These are phyloP conservation scores for Rhinichthys osculus DNA, from an alignment of 2,797 vertebrate genomes.

Conservation along the genomic window DNA sequence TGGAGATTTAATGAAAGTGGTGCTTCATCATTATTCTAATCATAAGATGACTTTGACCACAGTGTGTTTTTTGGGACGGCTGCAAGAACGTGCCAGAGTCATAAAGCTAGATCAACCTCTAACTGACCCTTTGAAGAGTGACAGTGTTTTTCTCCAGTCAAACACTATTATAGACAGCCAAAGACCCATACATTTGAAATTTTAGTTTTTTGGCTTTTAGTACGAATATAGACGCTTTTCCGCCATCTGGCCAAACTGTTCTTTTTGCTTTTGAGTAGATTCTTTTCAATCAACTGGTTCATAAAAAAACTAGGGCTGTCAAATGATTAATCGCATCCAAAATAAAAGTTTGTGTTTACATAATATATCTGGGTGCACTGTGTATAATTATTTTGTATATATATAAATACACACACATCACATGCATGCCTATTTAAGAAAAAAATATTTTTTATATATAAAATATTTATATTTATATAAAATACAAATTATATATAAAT, in stretches of 20 bases:
- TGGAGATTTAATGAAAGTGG: background rate
- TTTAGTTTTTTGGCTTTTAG: background rate
- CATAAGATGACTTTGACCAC: background rate
- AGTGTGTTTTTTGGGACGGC: background rate
- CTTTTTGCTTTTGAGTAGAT: background rate
- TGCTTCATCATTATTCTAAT: background rate
- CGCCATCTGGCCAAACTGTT: background rate
- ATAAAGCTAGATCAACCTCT: background rate
- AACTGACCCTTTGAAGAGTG: background rate
- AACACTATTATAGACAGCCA: background rate
- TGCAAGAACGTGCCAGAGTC: background rate
- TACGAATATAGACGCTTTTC: background rate
- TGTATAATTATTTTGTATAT: too few species aligned
- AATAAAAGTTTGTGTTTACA: too few species aligned
- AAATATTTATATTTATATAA: too few species aligned
- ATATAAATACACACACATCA: too few species aligned
- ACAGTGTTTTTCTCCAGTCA: background rate
- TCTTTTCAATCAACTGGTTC: too few species aligned
- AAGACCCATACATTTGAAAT: background rate
- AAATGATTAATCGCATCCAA: too few species aligned
- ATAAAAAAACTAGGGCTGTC: too few species aligned
- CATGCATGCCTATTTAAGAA: too few species aligned
- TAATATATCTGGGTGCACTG: too few species aligned
- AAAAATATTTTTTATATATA: too few species aligned
- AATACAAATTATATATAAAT: too few species aligned